Base-by-base conservation (phyloP, 2,888 invertebrate species). In the Gymnosoma rotundatum region DNA sequence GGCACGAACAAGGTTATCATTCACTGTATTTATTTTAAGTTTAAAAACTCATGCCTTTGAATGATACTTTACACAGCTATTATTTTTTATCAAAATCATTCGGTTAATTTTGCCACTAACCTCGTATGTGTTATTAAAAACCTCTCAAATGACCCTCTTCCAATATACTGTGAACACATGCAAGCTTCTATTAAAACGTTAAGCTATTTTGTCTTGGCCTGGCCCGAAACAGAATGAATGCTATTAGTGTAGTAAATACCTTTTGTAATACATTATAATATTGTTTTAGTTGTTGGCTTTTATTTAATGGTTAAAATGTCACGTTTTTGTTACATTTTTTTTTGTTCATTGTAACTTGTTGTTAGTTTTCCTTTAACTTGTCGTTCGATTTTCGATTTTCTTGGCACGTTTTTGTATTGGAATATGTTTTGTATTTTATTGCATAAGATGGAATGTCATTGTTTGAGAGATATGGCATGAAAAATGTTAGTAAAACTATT, bases 251-350 rank as follows among this genome's bases (percentile, higher is more conserved):
- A 70, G 25, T 54, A 70, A 78, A 78, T 70, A 78, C 69, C 78
- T 70, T 78, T 78, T 32, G 52, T 61, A 25, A 78, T 42, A 61
- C 60, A 38, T 50, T 10, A 20, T 38, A 74, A 18, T 54, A 54
- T 50, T 42, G 63, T 5, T 36, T 66, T 36, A 36, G 36, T 70
- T 56, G 61, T 64, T 72, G 54, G 50, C 48, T 74, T 81, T 81
- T 69, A 66, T 80, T 75, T 74, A 72, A 58, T 63, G 63, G 32
- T 61, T 83, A 72, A 79, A 83, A 67, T 79, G 84, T 81, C 84
- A 84, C 84, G 81, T 84, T 84, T 81, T 78, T 84, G 84, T 84
- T 84, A 84, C 81, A 73, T 58, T 81, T 81, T 83, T 70, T 42
- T 42, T 12, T 12, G n/a, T 16, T 16, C 16, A 42, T 60, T 64